Evolutionary conservation across 2,113 vertebrate species (phyloP), one percentile per base, ranked within the genome.

Genomic region (Calonectris borealis): DNA sequence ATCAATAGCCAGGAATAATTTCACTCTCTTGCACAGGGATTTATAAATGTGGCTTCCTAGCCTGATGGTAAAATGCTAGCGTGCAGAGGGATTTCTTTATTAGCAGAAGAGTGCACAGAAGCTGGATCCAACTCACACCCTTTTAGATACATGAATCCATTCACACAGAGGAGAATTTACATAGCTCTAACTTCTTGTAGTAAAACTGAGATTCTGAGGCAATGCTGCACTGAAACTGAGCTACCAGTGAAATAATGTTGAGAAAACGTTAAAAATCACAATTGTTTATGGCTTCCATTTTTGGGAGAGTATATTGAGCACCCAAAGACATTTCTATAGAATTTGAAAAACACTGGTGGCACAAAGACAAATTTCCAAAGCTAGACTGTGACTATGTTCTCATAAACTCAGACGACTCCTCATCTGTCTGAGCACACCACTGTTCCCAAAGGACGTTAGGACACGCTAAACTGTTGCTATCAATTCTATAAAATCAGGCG

Each of bases 1-100:
- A 96, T 98, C 96, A 95, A 98, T 97, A 97, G 83, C 51, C 64
- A 96, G 83, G 72, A 96, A 95, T 96, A 96, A 97, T 97, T 95
- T 96, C 66, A 93, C 95, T 70, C 57, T 97, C 86, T 77, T 96
- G 42, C 93, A 96, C 18, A 78, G 94, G 64, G 83, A 64, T 95
- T 96, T 96, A 38, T 44, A 94, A 97, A 90, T 79, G 61, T 46
- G 72, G n/a, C 69, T 97, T 93, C 64, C 44, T 13, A 97, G 93
- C 42, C 64, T 68, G 61, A 42, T 58, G 32, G 92, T 78, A 93
- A 95, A 97, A 90, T 69, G 83, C 89, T 83, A 36, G 29, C 36
- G 72, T 81, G 95, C 80, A 95, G 85, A 90, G 90, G 80, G 93
- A 81, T 81, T 97, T 88, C 69, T 90, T 90, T 66, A 62, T 44